Conservation (phyloP, 1,140 invertebrate species). For the Camponotus floridanus region DNA sequence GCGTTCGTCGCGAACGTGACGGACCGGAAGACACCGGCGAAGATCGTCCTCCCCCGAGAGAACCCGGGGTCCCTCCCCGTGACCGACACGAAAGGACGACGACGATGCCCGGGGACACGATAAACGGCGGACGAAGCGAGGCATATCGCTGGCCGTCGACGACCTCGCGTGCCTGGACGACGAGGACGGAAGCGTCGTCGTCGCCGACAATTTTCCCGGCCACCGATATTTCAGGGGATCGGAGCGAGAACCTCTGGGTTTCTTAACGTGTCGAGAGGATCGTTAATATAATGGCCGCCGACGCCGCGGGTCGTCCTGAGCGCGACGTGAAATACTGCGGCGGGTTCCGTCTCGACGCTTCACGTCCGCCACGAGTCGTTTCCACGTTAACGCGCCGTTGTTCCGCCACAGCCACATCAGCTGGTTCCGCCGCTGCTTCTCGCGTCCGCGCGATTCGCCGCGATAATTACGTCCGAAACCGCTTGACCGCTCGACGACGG, state of each 20-base stretch:
- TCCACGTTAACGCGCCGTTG: conserved; percentile 58
- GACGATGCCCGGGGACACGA: background rate
- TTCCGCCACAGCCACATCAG: conserved; percentile 48
- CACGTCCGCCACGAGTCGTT: conserved; percentile 50
- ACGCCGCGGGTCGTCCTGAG: conserved; percentile 16
- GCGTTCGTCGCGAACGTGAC: conserved; percentile 52
- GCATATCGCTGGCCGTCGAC: conserved; percentile 10
- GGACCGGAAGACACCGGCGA: conserved; percentile 38
- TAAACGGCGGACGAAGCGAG: conserved; percentile 33
- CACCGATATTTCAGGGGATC: conserved; percentile 18
- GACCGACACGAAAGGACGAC: conserved; percentile 29
- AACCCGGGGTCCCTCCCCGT: conserved; percentile 8
- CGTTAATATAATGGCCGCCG: conserved; percentile 42
- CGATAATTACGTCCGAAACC: conserved; percentile 56
- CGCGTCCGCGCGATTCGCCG: conserved; percentile 38
- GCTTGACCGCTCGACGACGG: background rate
- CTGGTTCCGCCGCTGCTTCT: conserved; percentile 38
- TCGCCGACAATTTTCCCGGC: conserved; percentile 31
- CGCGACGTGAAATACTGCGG: conserved; percentile 56
- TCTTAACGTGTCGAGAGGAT: conserved; percentile 39
- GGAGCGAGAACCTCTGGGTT: background rate
- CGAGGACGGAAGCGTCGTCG: background rate
- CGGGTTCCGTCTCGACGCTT: conserved; percentile 58
- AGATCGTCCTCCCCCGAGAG: conserved; percentile 35
- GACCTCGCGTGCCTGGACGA: conserved; percentile 37